Percentiles rank a stretch among this genome's conserved stretches.
phyloP scores from a whole-genome alignment of 2,797 vertebrate genomes.

The Lacerta agilis region DNA sequence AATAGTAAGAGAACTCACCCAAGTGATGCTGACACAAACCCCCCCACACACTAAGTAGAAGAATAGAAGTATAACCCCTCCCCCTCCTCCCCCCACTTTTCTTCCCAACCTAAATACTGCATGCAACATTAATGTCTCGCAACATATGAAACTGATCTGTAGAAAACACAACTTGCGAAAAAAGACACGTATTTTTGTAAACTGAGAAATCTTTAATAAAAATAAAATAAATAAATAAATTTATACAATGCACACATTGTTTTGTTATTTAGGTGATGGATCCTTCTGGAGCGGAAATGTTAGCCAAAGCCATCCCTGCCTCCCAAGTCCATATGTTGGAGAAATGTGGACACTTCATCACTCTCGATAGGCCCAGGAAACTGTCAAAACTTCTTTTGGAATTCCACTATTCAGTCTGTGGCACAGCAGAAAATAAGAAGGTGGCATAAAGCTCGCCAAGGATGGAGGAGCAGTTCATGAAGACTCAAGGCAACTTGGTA shows the following conservation, averaged over 20 bases:
- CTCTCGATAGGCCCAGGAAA: background rate
- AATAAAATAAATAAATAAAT: background rate
- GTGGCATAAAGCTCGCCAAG: background rate
- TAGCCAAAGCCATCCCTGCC: slow-evolving; percentile 5
- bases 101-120: too few relatives aligned
- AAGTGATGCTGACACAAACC: background rate
- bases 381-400: background rate
- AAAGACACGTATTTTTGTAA: too few relatives aligned
- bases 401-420: background rate
- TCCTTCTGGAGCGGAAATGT: slow-evolving; percentile 5
- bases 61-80: background rate
- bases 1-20: too few relatives aligned
- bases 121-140: too few relatives aligned
- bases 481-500: background rate
- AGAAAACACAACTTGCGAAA: too few relatives aligned
- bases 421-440: background rate
- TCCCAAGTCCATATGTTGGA: background rate
- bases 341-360: slow-evolving; percentile 19
- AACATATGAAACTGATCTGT: too few relatives aligned
- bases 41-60: too few relatives aligned
- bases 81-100: background rate
- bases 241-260: background rate
- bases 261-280: slow-evolving; percentile 11
- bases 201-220: background rate
- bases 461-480: too few relatives aligned